These are phyloP conservation scores for Spodoptera frugiperda DNA, from an alignment of 1,140 invertebrate species.

Conservation along the genomic window DNA sequence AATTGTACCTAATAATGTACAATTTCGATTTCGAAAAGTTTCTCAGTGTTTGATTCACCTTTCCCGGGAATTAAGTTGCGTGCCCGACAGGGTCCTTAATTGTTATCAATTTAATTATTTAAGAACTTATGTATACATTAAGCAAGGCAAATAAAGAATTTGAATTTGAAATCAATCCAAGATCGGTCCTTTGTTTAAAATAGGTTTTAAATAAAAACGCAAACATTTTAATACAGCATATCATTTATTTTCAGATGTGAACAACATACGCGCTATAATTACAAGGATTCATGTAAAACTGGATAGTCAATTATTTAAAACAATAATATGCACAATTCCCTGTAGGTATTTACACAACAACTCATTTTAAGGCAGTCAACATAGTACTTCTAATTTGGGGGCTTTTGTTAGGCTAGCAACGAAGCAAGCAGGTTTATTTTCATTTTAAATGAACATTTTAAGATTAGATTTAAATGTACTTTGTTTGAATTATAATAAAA, in stretches of 20 bases:
- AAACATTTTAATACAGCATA: constrained; percentile 54
- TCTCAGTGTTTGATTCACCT: too few relatives aligned
- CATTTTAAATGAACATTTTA: not conserved
- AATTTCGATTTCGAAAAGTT: too few relatives aligned
- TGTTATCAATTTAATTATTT: too few relatives aligned
- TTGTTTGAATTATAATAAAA: not conserved
- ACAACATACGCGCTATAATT: constrained; percentile 61
- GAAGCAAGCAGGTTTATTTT: constrained; percentile 31
- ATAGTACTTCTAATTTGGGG: constrained; percentile 24
- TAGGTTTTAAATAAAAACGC: constrained; percentile 21
- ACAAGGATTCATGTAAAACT: constrained; percentile 61
- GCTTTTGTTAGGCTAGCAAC: constrained; percentile 7
- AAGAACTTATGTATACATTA: too few relatives aligned
- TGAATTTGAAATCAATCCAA: too few relatives aligned
- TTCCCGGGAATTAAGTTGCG: too few relatives aligned
- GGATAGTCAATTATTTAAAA: constrained; percentile 63
- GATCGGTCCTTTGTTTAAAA: too few relatives aligned
- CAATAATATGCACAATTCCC: constrained; percentile 73
- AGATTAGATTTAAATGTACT: not conserved
- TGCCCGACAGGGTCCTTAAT: too few relatives aligned
- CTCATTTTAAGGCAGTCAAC: constrained; percentile 59
- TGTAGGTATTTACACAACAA: constrained; percentile 71
- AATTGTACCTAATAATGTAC: too few relatives aligned
- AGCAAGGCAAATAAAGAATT: too few relatives aligned
- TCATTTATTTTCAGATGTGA: constrained; percentile 65